Evolutionary conservation across 1,140 invertebrate genomes (phyloP), one percentile per base, ranked within the genome.

Genomic region (fruit fly (Drosophila melanogaster)): DNA sequence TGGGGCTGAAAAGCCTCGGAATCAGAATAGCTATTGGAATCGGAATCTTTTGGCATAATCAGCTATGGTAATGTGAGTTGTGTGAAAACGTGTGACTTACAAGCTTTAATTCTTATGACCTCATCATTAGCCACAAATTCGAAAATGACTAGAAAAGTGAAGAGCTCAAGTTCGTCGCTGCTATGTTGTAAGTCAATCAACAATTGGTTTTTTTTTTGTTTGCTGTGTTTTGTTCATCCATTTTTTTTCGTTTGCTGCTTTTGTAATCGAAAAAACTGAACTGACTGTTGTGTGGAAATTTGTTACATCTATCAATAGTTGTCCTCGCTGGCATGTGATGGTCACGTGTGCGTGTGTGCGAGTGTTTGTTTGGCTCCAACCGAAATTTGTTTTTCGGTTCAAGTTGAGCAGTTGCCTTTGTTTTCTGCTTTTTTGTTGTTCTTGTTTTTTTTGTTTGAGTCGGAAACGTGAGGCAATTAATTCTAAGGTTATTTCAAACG

Each of bases 391-490:
- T 62, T 47, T 83, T 83, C 43, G 69, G 77, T 85, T 78, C 78
- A 65, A 86, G 74, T 86, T 78, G 74, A 86, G 75, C 83, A 86
- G 86, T 77, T 79, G 66, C 66, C 61, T 83, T 86, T 87, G 83
- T 86, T 87, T 86, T 61, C 11, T 54, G 12, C 35, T 26, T 61
- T n/a, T 46, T 17, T 47, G 14, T 14, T n/a, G n/a, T n/a, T n/a
- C n/a, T n/a, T n/a, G n/a, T 46, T 50, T 7, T 38, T 19, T 64
- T 67, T 38, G 50, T 72, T 58, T 67, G 55, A 49, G 15, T 71
- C 84, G 79, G 83, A 86, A 86, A 86, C 83, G 83, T 86, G 83
- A 89, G 71, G 83, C 84, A 87, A 86, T 86, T 86, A 79, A 86
- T 86, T 89, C 83, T 86, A 86, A 86, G 83, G 83, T 86, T 86